Evolutionary conservation across 2,113 vertebrate genomes (phyloP).

Genomic region (Marmota flaviventris): DNA sequence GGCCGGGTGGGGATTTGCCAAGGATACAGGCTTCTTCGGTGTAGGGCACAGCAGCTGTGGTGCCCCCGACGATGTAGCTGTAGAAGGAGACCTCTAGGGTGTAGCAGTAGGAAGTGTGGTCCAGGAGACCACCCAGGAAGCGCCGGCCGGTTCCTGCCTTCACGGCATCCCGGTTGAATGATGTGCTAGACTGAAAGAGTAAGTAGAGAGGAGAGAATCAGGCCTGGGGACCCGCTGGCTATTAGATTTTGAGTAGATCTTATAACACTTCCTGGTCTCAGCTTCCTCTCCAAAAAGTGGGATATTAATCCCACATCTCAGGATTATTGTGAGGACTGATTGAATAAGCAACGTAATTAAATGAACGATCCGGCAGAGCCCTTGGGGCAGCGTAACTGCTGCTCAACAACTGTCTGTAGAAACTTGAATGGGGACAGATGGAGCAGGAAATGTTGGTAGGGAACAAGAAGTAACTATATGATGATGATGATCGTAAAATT

Average conservation of each 20-base stretch:
- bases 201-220: not conserved
- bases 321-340: not conserved
- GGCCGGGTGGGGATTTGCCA: conserved; percentile 50
- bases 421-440: not conserved
- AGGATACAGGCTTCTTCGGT: conserved; percentile 99
- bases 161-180: conserved; percentile 96
- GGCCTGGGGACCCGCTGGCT: not conserved
- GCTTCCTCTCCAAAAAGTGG: not conserved
- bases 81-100: conserved; percentile 99
- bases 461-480: not conserved
- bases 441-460: not conserved
- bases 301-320: not conserved
- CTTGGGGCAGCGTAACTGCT: not conserved
- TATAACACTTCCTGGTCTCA: not conserved
- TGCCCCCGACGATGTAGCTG: conserved; percentile 93
- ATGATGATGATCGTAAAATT: not conserved
- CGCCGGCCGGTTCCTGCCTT: conserved; percentile 97
- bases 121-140: conserved; percentile 96
- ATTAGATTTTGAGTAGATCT: not conserved
- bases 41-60: conserved; percentile 93
- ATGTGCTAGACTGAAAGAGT: conserved; percentile 94
- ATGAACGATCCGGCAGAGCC: not conserved
- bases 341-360: not conserved
- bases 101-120: conserved; percentile 98
- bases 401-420: not conserved